phyloP scores from a whole-genome alignment of 1,140 invertebrate genomes.

The Euborellia annulipes region DNA sequence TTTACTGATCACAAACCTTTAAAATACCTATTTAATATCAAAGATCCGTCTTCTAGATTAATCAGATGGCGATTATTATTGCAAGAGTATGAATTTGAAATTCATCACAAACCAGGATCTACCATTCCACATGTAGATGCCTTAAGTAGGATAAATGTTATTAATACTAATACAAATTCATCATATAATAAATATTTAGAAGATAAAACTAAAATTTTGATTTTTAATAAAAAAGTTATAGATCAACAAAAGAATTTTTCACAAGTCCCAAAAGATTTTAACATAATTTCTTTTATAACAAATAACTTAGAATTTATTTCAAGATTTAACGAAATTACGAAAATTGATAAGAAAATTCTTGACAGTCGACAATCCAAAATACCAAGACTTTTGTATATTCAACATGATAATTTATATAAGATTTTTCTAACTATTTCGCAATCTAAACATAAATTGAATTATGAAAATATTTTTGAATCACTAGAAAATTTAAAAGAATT shows the following conservation, averaged over 20 bases:
- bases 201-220: background rate
- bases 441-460: too few relatives aligned
- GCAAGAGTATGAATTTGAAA: constrained; percentile 29
- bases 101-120: constrained; percentile 26
- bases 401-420: too few relatives aligned
- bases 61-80: constrained; percentile 32
- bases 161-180: background rate
- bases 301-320: too few relatives aligned
- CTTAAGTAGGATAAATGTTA: constrained; percentile 13
- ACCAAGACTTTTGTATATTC: too few relatives aligned
- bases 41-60: constrained; percentile 29
- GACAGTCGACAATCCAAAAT: too few relatives aligned
- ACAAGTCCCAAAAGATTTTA: background rate
- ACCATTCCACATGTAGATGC: constrained; percentile 23
- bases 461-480: too few relatives aligned
- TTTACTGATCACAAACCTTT: constrained; percentile 34
- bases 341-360: too few relatives aligned
- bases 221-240: background rate
- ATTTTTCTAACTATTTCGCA: too few relatives aligned
- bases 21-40: constrained; percentile 29
- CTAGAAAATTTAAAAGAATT: too few relatives aligned
- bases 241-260: background rate
- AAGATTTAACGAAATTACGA: too few relatives aligned
- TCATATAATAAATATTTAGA: background rate
- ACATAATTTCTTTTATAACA: background rate